A percentile compares a stretch with the other conserved stretches of the same genome.
Evolutionary conservation across 2,113 vertebrate genomes (phyloP).

Genomic region (Psammodynastes pulverulentus): DNA sequence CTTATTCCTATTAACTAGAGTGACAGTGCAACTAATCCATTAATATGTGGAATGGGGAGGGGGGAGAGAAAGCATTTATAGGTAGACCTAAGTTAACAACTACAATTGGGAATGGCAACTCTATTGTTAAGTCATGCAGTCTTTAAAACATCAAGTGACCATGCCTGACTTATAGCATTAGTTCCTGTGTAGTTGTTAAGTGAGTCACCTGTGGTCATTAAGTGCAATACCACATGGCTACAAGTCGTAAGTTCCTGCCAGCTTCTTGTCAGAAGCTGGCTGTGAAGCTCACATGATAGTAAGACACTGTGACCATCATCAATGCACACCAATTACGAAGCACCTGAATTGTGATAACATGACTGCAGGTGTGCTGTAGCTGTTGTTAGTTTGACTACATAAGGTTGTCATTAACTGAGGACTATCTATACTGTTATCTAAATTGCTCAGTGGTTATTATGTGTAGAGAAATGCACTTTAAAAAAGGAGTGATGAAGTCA

Average conservation of each 20-base stretch:
- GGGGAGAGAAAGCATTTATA: not conserved
- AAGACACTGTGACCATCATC: not conserved
- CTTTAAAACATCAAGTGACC: not conserved
- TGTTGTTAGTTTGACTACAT: not conserved
- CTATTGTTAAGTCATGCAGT: not conserved
- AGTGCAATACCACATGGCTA: not conserved
- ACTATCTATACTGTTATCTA: not conserved
- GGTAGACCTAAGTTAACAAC: not conserved
- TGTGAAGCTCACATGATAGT: not conserved
- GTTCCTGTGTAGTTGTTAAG: not conserved
- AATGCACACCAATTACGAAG: not conserved
- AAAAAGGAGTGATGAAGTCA: not conserved
- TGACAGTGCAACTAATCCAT: not conserved
- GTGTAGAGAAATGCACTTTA: not conserved
- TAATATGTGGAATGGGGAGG: not conserved
- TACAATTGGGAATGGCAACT: not conserved
- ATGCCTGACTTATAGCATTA: not conserved
- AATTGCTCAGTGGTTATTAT: not conserved
- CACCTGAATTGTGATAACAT: not conserved
- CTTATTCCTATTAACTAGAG: not conserved
- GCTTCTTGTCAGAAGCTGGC: not conserved
- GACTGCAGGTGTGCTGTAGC: not conserved
- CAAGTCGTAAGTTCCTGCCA: not conserved
- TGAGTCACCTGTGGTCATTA: not conserved
- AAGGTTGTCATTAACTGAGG: not conserved